Evolutionary conservation across 92 coral and sea anemone species (phyloP).

Genomic region (Palythoa grandiflora): DNA sequence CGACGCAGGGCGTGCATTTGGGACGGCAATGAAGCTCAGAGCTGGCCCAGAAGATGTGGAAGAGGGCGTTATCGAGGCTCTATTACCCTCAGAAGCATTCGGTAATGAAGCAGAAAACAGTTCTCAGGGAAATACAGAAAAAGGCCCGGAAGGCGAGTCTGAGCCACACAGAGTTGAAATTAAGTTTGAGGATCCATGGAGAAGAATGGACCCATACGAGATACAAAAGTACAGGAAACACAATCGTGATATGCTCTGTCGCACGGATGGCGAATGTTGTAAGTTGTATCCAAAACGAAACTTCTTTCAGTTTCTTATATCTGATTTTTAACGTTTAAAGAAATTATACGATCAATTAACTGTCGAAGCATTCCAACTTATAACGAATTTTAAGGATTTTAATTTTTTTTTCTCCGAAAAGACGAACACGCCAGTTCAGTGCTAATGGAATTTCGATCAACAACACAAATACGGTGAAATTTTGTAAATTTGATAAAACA

Average conservation of each 20-base stretch:
- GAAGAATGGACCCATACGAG: slow-evolving; percentile 38
- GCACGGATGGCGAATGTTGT: slow-evolving; percentile 31
- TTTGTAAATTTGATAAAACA: no score
- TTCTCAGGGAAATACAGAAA: neutral
- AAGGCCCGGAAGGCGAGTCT: neutral
- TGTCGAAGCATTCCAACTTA: no score
- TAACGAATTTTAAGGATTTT: no score
- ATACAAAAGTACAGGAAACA: slow-evolving; percentile 7
- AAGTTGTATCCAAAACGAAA: neutral
- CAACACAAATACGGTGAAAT: no score
- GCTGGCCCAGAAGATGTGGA: neutral
- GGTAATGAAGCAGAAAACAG: neutral
- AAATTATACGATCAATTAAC: no score
- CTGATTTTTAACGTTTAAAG: neutral
- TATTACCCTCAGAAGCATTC: slow-evolving; percentile 31
- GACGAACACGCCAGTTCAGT: no score
- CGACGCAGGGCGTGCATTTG: neutral
- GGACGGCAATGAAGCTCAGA: neutral
- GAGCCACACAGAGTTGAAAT: slow-evolving; percentile 36
- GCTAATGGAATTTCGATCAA: no score
- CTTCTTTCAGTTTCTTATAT: no score
- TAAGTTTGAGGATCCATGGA: slow-evolving; percentile 84
- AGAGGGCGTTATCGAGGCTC: neutral
- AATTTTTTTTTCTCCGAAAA: no score
- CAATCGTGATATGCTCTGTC: neutral